phyloP scores from a whole-genome alignment of 2,797 vertebrate genomes.

The Brachymystax lenok region DNA sequence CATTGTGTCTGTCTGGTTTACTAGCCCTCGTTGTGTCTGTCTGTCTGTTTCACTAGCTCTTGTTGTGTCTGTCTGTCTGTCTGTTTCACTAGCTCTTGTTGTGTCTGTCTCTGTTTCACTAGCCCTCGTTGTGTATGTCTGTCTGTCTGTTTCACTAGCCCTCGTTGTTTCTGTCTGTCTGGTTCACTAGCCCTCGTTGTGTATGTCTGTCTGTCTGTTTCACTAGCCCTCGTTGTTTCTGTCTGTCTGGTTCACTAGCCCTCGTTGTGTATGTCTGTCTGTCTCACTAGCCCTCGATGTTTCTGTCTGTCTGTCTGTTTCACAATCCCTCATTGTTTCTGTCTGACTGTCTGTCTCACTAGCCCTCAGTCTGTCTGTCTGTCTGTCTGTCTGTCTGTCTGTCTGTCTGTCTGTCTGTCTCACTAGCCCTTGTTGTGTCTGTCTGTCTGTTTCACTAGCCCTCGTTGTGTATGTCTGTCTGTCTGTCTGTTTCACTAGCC shows the following conservation, averaged over 20 bases:
- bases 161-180: not conserved
- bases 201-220: constrained; percentile 17
- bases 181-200: constrained; percentile 6
- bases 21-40: not conserved
- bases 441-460: not conserved
- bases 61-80: not conserved
- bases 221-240: constrained; percentile 16
- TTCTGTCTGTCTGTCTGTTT: not conserved
- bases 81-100: too few species aligned
- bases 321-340: too few species aligned
- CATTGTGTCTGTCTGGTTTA: not conserved
- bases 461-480: constrained; percentile 12
- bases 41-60: not conserved
- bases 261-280: not conserved
- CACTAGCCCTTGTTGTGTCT: constrained; percentile 22
- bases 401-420: not conserved
- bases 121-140: not conserved
- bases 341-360: not conserved
- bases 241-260: not conserved
- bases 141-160: not conserved
- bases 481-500: not conserved
- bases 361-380: constrained; percentile 11
- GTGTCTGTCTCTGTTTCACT: not conserved
- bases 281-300: too few species aligned
- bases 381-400: constrained; percentile 10